Evolutionary conservation across 2,113 vertebrate genomes (phyloP).

Genomic region (Boleophthalmus pectinirostris): DNA sequence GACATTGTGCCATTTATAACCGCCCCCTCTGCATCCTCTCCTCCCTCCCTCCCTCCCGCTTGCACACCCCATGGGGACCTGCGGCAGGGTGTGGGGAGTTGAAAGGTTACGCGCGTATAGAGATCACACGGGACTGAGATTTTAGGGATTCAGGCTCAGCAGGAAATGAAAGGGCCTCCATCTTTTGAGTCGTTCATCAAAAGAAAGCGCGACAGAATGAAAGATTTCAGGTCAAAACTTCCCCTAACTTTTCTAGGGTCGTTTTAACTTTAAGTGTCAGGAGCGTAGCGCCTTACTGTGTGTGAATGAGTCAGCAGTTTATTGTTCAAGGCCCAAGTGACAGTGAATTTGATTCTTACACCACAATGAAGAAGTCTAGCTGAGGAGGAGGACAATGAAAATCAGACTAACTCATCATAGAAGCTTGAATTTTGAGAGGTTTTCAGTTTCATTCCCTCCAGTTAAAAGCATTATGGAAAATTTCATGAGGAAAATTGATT

Average conservation of each 20-base stretch:
- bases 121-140: slow-evolving; percentile 30
- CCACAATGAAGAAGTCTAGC: not conserved
- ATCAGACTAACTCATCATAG: not conserved
- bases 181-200: slow-evolving; percentile 43
- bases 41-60: too few relatives aligned
- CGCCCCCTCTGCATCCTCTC: slow-evolving; percentile 24
- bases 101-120: slow-evolving; percentile 55
- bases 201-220: slow-evolving; percentile 14
- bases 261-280: not conserved
- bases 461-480: slow-evolving; percentile 36
- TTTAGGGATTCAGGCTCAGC: slow-evolving; percentile 26
- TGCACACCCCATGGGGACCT: slow-evolving; percentile 13
- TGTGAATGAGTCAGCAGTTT: not conserved
- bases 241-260: slow-evolving; percentile 18
- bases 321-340: not conserved
- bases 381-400: not conserved
- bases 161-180: slow-evolving; percentile 35
- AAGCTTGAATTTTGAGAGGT: not conserved
- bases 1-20: slow-evolving; percentile 52
- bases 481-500: slow-evolving; percentile 37
- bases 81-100: slow-evolving; percentile 39
- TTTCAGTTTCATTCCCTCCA: slow-evolving; percentile 32
- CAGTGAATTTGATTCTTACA: not conserved
- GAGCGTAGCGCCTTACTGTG: not conserved
- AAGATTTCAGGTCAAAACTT: slow-evolving; percentile 32